phyloP scores from a whole-genome alignment of 2,113 vertebrate species.

The Microcebus ravelobensis region DNA sequence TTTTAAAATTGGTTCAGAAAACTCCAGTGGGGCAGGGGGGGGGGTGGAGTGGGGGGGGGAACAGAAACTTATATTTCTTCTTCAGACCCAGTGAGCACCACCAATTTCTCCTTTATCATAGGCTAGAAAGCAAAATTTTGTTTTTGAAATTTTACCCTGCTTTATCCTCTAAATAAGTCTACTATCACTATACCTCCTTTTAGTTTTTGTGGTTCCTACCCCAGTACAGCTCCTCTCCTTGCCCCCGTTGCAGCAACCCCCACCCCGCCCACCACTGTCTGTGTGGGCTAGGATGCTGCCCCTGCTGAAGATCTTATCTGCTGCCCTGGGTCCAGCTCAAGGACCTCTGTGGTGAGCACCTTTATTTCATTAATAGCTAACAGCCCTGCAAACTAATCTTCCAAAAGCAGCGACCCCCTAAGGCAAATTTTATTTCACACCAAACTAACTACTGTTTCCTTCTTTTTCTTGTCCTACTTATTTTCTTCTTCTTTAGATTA shows the following conservation, averaged over 20 bases:
- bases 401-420: neutral
- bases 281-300: too few relatives aligned
- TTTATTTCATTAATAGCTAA: neutral
- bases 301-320: neutral
- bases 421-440: neutral
- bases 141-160: neutral
- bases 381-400: neutral
- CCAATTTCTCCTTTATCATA: neutral
- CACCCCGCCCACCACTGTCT: fast-evolving
- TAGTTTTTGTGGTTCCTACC: neutral
- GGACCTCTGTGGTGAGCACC: neutral
- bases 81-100: neutral
- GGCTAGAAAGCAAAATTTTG: neutral
- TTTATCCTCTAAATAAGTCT: neutral
- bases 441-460: neutral
- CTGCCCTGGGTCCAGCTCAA: neutral
- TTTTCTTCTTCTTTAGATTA: neutral
- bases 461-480: neutral
- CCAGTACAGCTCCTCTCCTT: neutral
- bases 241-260: too few relatives aligned
- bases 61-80: neutral
- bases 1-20: conserved; percentile 41
- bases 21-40: neutral
- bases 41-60: neutral
- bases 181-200: neutral